phyloP scores from a whole-genome alignment of 2,888 invertebrate genomes.

The Lepidochrysops patricia region DNA sequence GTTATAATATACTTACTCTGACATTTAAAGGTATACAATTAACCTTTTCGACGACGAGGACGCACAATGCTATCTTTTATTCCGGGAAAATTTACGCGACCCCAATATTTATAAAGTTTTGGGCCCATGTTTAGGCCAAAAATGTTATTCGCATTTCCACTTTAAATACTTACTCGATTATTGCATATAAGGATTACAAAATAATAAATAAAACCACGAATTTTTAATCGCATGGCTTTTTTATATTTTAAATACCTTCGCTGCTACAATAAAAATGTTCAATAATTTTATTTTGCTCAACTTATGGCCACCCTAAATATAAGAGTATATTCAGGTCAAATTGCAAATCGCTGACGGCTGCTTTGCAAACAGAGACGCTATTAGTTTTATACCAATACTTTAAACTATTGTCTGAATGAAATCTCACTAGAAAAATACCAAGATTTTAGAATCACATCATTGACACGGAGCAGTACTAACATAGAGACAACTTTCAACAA shows the following conservation, averaged over 20 bases:
- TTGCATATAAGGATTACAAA: too few relatives aligned
- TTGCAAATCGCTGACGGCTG: slow-evolving; percentile 25
- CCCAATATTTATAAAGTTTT: not conserved
- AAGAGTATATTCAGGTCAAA: slow-evolving; percentile 27
- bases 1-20: not conserved
- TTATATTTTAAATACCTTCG: not conserved
- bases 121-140: not conserved
- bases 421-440: slow-evolving; percentile 12
- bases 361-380: slow-evolving; percentile 25
- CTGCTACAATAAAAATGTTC: not conserved
- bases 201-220: too few relatives aligned
- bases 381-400: slow-evolving; percentile 26
- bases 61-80: not conserved
- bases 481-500: slow-evolving; percentile 22
- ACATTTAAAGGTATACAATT: slow-evolving; percentile 1
- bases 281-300: not conserved
- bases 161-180: too few relatives aligned
- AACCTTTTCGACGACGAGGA: not conserved
- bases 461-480: slow-evolving; percentile 22
- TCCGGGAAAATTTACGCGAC: not conserved
- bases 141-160: not conserved
- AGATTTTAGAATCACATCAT: slow-evolving; percentile 8
- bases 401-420: slow-evolving; percentile 11
- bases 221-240: too few relatives aligned
- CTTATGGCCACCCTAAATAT: slow-evolving; percentile 21